A percentile compares a stretch with the other conserved stretches of the same genome.
Conservation (phyloP, 2,113 vertebrate species). For the Atractosteus spatula region DNA sequence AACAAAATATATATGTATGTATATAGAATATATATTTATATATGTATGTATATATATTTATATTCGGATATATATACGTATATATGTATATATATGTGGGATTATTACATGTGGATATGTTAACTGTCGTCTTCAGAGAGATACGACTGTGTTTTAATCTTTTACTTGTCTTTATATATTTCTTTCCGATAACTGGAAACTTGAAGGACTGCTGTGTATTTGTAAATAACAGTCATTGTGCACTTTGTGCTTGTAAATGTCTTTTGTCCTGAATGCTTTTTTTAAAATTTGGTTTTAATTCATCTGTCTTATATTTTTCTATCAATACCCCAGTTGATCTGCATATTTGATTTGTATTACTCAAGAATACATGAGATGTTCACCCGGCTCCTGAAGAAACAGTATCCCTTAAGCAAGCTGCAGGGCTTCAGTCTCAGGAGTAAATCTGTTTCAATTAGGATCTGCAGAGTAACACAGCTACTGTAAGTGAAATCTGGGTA, state of each 20-base stretch:
- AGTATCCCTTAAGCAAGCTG: slow-evolving; percentile 62
- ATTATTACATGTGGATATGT: slow-evolving; percentile 70
- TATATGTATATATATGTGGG: slow-evolving; percentile 57
- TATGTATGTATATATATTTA: slow-evolving; percentile 73
- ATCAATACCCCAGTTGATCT: slow-evolving; percentile 51
- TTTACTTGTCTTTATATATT: slow-evolving; percentile 53
- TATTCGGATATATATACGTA: slow-evolving; percentile 67
- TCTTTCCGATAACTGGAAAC: slow-evolving; percentile 87
- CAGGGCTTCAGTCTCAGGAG: slow-evolving; percentile 41
- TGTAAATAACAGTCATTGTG: slow-evolving; percentile 92
- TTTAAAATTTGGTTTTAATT: slow-evolving; percentile 47
- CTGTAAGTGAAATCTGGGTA: too few species aligned
- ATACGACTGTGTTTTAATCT: slow-evolving; percentile 68
- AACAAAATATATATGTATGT: slow-evolving; percentile 63
- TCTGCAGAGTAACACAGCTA: slow-evolving; percentile 16
- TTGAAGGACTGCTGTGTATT: slow-evolving; percentile 97
- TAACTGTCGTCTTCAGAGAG: slow-evolving; percentile 69
- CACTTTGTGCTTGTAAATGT: slow-evolving; percentile 89
- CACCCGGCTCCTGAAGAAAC: slow-evolving; percentile 50
- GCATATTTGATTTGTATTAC: slow-evolving; percentile 50
- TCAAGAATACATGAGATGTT: slow-evolving; percentile 6
- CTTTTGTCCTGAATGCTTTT: slow-evolving; percentile 76
- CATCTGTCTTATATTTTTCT: slow-evolving; percentile 36
- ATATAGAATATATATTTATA: slow-evolving; percentile 73
- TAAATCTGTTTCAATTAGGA: slow-evolving; percentile 24